Conservation (phyloP, 2,113 vertebrate species). For the Diphyllodes magnificus region DNA sequence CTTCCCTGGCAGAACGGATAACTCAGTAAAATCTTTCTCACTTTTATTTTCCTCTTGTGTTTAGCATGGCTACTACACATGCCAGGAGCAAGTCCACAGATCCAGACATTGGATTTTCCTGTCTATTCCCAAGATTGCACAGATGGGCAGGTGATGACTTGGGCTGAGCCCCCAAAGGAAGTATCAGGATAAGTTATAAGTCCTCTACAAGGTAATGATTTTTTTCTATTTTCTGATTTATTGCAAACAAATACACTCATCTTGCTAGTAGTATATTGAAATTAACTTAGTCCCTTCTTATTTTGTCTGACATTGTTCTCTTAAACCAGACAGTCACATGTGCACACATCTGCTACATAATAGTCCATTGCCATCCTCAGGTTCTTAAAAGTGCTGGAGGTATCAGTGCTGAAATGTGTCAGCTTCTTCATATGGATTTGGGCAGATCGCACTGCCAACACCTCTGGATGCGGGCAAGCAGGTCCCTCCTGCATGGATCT, state of each 20-base stretch:
- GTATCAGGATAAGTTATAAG: not conserved
- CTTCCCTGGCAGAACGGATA: not conserved
- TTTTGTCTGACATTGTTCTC: not conserved
- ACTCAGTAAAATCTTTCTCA: not conserved
- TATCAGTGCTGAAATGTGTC: not conserved
- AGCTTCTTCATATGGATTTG: not conserved
- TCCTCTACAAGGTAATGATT: not conserved
- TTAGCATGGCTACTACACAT: not conserved
- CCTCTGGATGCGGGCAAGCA: not conserved
- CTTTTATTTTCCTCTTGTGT: not conserved
- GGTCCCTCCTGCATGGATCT: not conserved
- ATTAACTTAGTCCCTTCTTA: not conserved
- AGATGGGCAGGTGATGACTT: not conserved
- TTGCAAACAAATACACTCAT: not conserved
- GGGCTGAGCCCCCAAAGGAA: not conserved
- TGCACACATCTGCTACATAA: not conserved
- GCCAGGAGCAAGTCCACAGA: not conserved
- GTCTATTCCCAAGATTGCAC: not conserved
- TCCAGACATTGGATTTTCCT: not conserved
- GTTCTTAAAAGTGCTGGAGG: not conserved
- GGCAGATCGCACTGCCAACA: not conserved
- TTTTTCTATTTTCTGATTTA: not conserved
- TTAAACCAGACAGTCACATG: not conserved
- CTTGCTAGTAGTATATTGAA: not conserved
- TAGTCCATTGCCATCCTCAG: not conserved